These are phyloP conservation scores for Erpornis zantholeuca DNA, from an alignment of 2,113 vertebrate genomes.

Conservation along the genomic window DNA sequence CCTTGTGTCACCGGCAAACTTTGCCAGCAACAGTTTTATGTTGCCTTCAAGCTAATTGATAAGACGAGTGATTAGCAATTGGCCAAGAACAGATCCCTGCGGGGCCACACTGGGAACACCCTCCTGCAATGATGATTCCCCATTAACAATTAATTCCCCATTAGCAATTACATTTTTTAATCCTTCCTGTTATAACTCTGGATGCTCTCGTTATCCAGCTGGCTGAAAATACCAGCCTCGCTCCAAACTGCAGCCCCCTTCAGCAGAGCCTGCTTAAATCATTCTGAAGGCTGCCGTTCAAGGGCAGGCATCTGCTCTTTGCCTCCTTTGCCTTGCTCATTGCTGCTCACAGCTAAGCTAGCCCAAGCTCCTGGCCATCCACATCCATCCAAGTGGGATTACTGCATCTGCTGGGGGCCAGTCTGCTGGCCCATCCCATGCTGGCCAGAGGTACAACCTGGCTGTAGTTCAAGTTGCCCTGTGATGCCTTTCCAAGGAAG, in stretches of 20 bases:
- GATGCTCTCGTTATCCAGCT: slow-evolving; percentile 10
- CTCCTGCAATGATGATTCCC: slow-evolving; percentile 16
- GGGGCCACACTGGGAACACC: background rate
- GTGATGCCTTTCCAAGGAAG: background rate
- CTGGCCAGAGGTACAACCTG: background rate
- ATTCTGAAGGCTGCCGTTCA: background rate
- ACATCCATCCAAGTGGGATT: background rate
- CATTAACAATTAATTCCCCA: slow-evolving; percentile 47
- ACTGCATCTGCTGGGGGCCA: background rate
- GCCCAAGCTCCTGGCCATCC: fast-evolving
- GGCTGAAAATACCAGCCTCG: background rate
- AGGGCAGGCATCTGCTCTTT: background rate
- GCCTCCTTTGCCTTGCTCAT: background rate
- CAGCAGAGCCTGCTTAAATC: background rate
- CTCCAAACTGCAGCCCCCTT: background rate
- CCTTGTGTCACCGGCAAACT: background rate
- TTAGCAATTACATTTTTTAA: slow-evolving; percentile 52
- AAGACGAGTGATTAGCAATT: background rate
- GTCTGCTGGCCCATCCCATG: background rate
- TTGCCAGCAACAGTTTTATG: slow-evolving; percentile 36
- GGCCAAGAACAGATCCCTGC: background rate
- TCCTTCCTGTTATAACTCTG: slow-evolving; percentile 17
- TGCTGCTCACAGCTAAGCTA: background rate
- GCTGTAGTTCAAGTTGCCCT: background rate
- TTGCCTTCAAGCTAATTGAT: slow-evolving; percentile 51